A percentile compares a stretch with the other conserved stretches of the same genome.
Evolutionary conservation across 1,140 invertebrate genomes (phyloP).

Genomic region (Ridgeia piscesae): DNA sequence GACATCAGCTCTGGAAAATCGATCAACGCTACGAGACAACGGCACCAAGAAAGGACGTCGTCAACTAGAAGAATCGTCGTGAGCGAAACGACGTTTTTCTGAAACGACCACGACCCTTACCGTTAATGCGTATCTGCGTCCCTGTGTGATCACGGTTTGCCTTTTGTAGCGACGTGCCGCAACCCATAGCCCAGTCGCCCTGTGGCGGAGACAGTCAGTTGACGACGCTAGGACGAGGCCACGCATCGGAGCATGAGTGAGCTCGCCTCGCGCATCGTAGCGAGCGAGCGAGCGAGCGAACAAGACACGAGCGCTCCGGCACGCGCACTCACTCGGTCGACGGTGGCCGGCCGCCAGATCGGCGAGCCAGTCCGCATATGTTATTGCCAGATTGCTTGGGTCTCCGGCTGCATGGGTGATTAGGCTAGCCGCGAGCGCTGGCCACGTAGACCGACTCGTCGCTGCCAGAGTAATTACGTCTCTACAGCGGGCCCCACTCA

Average conservation of each 20-base stretch:
- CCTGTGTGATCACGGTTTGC: not conserved
- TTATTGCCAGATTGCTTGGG: not conserved
- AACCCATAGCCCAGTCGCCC: not conserved
- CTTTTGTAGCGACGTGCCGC: not conserved
- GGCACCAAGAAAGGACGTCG: not conserved
- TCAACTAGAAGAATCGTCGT: not conserved
- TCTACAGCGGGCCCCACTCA: not conserved
- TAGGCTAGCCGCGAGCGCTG: not conserved
- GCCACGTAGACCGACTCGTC: not conserved
- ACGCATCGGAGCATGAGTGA: not conserved
- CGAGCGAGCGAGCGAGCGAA: not conserved
- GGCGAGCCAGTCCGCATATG: not conserved
- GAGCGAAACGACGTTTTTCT: not conserved
- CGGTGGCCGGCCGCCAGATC: not conserved
- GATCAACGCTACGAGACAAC: not conserved
- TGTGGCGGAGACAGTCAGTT: not conserved
- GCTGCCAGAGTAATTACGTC: not conserved
- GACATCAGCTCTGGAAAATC: not conserved
- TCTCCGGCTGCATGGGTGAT: not conserved
- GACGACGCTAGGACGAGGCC: not conserved
- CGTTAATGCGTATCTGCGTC: not conserved
- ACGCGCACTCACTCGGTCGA: not conserved
- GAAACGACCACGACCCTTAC: not conserved
- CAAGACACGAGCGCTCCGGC: too few species aligned
- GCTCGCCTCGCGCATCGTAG: not conserved